Percentiles rank a stretch among this genome's conserved stretches.
Evolutionary conservation across 2,797 vertebrate species (phyloP).

Genomic region (Muscicapa striata): DNA sequence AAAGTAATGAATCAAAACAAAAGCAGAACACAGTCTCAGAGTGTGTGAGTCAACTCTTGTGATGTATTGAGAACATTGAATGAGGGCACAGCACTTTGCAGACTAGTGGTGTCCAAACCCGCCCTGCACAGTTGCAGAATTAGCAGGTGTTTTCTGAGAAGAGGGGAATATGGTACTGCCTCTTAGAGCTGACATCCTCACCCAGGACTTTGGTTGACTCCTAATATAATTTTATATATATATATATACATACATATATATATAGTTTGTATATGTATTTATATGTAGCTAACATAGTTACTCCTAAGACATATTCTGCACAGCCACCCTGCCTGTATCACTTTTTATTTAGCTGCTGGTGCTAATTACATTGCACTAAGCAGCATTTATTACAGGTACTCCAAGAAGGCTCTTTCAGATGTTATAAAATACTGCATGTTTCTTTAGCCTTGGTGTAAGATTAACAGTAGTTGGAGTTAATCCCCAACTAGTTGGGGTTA

Average conservation of each 20-base stretch:
- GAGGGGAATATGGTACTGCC: neutral
- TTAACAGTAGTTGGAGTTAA: neutral
- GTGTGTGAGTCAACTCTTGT: neutral
- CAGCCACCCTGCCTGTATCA: neutral
- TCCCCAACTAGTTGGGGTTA: neutral
- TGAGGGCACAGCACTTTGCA: neutral
- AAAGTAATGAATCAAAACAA: slow-evolving; percentile 37
- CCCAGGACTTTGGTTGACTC: neutral
- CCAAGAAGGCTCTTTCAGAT: neutral
- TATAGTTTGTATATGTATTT: neutral
- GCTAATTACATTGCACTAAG: neutral
- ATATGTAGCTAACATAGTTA: neutral
- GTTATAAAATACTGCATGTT: neutral
- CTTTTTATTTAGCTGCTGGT: neutral
- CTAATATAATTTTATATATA: neutral
- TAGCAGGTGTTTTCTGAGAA: neutral
- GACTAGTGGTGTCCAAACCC: neutral
- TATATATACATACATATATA: too few relatives aligned
- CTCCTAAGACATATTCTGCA: neutral
- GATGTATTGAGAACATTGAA: neutral
- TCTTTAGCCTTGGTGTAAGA: neutral
- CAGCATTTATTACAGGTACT: neutral
- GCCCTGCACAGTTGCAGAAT: neutral
- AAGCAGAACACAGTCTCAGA: neutral
- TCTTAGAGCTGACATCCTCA: neutral